phyloP scores from a whole-genome alignment of 2,888 invertebrate genomes.

The Tuberolachnus salignus region DNA sequence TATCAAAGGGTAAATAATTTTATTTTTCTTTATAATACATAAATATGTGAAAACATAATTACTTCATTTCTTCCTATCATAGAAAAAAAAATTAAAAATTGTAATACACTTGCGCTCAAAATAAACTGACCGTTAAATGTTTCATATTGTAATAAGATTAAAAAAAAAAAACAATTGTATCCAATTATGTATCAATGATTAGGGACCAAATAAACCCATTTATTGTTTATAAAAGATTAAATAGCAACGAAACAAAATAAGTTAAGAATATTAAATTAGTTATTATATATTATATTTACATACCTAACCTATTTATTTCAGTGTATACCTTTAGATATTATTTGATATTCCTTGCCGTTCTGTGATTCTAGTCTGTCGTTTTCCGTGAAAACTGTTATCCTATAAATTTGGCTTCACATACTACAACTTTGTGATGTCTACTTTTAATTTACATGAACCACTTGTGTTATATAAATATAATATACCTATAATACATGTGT shows the following conservation, averaged over 20 bases:
- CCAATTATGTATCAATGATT: slow-evolving; percentile 11
- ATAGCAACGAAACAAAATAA: neutral
- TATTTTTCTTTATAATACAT: neutral
- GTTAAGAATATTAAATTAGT: slow-evolving; percentile 13
- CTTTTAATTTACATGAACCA: slow-evolving; percentile 10
- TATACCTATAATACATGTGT: neutral
- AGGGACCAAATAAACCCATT: slow-evolving; percentile 42
- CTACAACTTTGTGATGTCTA: slow-evolving; percentile 3
- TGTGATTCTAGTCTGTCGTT: slow-evolving; percentile 55
- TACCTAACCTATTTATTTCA: neutral
- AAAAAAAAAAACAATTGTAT: neutral
- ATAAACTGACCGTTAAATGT: slow-evolving; percentile 7
- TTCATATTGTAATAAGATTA: neutral
- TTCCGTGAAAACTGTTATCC: slow-evolving; percentile 17
- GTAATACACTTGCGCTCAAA: slow-evolving; percentile 21
- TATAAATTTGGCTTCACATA: slow-evolving; percentile 11
- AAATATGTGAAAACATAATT: neutral
- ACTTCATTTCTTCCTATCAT: neutral
- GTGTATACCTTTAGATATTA: slow-evolving; percentile 22
- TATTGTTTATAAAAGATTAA: slow-evolving; percentile 14
- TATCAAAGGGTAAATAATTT: neutral
- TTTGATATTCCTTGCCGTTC: slow-evolving; percentile 43
- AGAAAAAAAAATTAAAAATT: neutral
- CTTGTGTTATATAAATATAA: slow-evolving; percentile 25
- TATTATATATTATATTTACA: neutral